These are phyloP conservation scores for Caradrina clavipalpis DNA, from an alignment of 2,888 invertebrate genomes.

Conservation along the genomic window DNA sequence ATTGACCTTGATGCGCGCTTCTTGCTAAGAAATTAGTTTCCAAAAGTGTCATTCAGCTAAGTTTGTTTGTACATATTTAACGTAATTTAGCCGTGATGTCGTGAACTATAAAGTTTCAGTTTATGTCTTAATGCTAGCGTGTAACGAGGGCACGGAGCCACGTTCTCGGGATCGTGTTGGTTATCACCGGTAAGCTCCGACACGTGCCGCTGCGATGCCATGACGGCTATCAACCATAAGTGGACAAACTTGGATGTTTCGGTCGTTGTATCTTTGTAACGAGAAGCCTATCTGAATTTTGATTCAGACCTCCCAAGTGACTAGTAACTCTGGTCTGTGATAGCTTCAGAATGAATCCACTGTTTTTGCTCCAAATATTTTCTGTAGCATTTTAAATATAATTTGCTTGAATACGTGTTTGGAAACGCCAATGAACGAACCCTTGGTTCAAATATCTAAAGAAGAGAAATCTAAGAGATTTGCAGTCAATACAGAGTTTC, in stretches of 20 bases:
- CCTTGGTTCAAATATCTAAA: neutral
- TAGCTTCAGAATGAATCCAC: neutral
- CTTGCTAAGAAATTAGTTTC: constrained; percentile 28
- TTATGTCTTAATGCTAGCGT: constrained; percentile 26
- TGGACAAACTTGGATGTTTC: neutral
- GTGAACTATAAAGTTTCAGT: constrained; percentile 36
- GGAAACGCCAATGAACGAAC: neutral
- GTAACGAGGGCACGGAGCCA: constrained; percentile 19
- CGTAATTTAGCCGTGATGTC: constrained; percentile 27
- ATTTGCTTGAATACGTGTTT: neutral
- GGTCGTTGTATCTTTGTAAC: neutral
- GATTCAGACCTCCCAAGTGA: neutral
- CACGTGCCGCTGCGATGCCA: constrained; percentile 13
- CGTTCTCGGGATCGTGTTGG: constrained; percentile 28
- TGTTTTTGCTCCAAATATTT: neutral
- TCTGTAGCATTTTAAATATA: neutral
- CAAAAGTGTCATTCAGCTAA: constrained; percentile 8
- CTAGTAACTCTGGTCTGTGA: neutral
- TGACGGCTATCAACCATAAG: constrained; percentile 5
- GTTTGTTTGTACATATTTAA: constrained; percentile 9
- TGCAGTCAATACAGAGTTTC: constrained; percentile 12
- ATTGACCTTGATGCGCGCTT: constrained; percentile 22
- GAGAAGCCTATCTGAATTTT: neutral
- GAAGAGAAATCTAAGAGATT: constrained; percentile 9
- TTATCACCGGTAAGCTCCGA: constrained; percentile 22